Conservation (phyloP, 2,797 vertebrate genomes). For the Epinephelus malabaricus region DNA sequence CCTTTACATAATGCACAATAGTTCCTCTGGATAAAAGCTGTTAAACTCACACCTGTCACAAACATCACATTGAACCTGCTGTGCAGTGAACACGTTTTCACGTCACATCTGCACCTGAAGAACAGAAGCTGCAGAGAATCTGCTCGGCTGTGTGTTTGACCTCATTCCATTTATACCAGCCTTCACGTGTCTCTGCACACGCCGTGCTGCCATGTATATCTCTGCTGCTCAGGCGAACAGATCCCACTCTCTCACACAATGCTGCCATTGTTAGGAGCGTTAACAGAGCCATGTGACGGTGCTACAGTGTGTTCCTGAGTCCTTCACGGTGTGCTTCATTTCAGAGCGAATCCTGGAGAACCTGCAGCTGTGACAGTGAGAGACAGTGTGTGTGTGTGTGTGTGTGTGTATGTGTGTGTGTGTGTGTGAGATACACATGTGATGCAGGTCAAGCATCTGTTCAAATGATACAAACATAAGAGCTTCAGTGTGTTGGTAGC, state of each 20-base stretch:
- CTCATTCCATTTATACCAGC: constrained; percentile 22
- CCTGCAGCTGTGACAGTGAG: background rate
- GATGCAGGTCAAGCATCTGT: constrained; percentile 8
- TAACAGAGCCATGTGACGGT: background rate
- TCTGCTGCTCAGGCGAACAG: background rate
- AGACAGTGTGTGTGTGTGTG: no score
- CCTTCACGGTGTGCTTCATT: background rate
- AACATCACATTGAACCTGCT: background rate
- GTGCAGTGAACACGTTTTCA: no score
- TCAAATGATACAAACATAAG: background rate
- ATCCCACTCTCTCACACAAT: constrained; percentile 3
- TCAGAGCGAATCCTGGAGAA: background rate
- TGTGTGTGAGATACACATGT: background rate
- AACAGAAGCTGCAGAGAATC: background rate
- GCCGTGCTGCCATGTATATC: background rate
- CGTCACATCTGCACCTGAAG: background rate
- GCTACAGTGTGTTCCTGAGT: background rate
- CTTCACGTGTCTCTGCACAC: background rate
- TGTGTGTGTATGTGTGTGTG: no score
- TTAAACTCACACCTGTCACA: background rate
- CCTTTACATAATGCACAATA: background rate
- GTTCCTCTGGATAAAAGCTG: background rate
- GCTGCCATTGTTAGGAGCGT: background rate
- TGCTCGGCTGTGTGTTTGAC: background rate
- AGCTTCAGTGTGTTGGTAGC: background rate